These are phyloP conservation scores for Stegana nigrithorax DNA, from an alignment of 2,888 invertebrate species.

Conservation along the genomic window DNA sequence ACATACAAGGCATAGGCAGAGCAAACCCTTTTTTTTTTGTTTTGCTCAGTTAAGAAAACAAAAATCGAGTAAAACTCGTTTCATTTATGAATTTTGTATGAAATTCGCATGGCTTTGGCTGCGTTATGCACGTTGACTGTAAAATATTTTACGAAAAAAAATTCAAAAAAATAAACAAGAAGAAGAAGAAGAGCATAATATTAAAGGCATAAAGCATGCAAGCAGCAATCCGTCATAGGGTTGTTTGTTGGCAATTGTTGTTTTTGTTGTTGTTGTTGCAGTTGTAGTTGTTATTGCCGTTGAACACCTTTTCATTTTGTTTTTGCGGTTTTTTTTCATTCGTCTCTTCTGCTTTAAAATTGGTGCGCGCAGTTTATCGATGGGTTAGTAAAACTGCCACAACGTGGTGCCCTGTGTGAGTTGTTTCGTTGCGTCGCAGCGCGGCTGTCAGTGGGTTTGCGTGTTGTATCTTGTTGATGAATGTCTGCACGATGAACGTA, in stretches of 20 bases:
- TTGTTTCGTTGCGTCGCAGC: constrained; percentile 16
- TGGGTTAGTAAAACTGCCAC: constrained; percentile 14
- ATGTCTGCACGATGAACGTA: constrained; percentile 48
- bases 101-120: constrained; percentile 45
- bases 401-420: constrained; percentile 30
- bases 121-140: background rate
- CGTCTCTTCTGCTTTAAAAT: no score
- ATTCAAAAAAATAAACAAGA: background rate
- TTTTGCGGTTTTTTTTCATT: constrained; percentile 32
- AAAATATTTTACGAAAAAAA: background rate
- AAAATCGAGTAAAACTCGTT: constrained; percentile 47
- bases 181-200: no score
- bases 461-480: constrained; percentile 46
- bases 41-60: no score
- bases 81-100: constrained; percentile 45
- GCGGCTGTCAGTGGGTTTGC: constrained; percentile 40
- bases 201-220: background rate
- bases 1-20: no score
- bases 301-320: constrained; percentile 36
- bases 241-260: constrained; percentile 32
- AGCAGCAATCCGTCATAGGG: no score
- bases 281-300: constrained; percentile 19
- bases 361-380: background rate
- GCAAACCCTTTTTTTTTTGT: constrained; percentile 12
- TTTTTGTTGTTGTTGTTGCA: constrained; percentile 1